These are phyloP conservation scores for Hofmannophila pseudospretella DNA, from an alignment of 2,888 invertebrate species.

Conservation along the genomic window DNA sequence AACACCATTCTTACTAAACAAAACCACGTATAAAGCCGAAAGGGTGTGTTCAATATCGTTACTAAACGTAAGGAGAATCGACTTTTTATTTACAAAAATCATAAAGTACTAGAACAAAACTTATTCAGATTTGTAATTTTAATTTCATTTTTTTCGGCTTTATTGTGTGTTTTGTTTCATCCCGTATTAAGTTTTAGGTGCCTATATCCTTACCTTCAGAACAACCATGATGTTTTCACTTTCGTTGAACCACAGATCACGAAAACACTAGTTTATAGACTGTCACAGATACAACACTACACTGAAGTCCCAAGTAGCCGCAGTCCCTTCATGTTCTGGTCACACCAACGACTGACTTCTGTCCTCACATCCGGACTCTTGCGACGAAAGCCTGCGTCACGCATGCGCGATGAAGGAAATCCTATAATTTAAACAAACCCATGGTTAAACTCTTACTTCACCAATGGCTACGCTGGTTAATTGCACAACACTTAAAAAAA, in stretches of 20 bases:
- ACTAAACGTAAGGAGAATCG: too few species aligned
- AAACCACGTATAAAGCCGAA: too few species aligned
- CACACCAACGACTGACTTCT: constrained; percentile 27
- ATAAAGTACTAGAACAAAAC: too few species aligned
- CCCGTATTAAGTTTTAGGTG: too few species aligned
- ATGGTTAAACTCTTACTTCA: constrained; percentile 50
- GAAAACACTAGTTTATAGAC: constrained; percentile 29
- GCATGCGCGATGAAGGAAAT: constrained; percentile 57
- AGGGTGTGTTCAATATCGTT: too few species aligned
- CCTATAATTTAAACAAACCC: constrained; percentile 69
- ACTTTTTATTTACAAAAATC: too few species aligned
- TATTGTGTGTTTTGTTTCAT: too few species aligned
- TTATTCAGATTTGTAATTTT: too few species aligned
- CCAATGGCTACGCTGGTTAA: constrained; percentile 51
- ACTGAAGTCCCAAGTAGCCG: constrained; percentile 17
- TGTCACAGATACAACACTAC: constrained; percentile 38
- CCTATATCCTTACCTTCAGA: constrained; percentile 37
- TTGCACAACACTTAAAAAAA: too few species aligned
- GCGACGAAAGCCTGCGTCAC: constrained; percentile 30
- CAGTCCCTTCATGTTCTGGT: constrained; percentile 43
- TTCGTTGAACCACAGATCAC: constrained; percentile 30
- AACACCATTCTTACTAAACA: too few species aligned
- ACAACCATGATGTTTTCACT: constrained; percentile 38
- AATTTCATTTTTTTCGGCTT: too few species aligned
- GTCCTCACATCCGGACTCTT: constrained; percentile 54